Evolutionary conservation across 1,140 invertebrate genomes (phyloP), one percentile per base, ranked within the genome.

Genomic region (Nephila pilipes): DNA sequence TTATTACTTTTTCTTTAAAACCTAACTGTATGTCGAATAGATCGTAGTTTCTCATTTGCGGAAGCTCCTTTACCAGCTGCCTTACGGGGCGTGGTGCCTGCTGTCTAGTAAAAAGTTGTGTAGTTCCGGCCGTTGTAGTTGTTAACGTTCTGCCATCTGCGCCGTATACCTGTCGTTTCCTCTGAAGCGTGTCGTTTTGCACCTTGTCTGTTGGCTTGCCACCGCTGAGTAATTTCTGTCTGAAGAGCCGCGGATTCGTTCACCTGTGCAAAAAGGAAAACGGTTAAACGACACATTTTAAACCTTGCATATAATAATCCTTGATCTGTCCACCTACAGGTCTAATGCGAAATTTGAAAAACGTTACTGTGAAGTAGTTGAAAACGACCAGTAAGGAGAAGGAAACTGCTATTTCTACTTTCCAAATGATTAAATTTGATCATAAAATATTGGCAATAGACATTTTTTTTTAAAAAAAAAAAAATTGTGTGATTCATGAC

Each of bases 31-130:
- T n/a, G n/a, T n/a, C n/a, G n/a, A n/a, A n/a, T n/a, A n/a, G n/a
- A n/a, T n/a, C n/a, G 4, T 36, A 20, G 69, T 75, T 36, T 75
- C 46, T 18, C 69, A 75, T 75, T 75, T 75, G 1, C 32, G 32
- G 69, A 75, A 36, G 32, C 36, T 3, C 69, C 14, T 14, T 75
- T 29, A 29, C 29, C 29, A 25, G 29, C 69, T 75, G 69, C 69
- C 18, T 36, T 75, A 14, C 69, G 25, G 69, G 69, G 69, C 69
- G 69, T 75, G 69, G 65, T 75, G 65, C 65, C 65, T 75, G 29
- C 25, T 36, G 65, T 25, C 10, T 60, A 36, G 69, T 29, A 75
- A 32, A 75, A n/a, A 75, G 32, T 3, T 75, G 29, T 75, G 69
- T 20, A 36, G 69, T 75, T 75, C 69, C 69, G 69, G 69, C 69